Evolutionary conservation across 1,140 invertebrate genomes (phyloP).

Genomic region (honey bee (Apis mellifera)): DNA sequence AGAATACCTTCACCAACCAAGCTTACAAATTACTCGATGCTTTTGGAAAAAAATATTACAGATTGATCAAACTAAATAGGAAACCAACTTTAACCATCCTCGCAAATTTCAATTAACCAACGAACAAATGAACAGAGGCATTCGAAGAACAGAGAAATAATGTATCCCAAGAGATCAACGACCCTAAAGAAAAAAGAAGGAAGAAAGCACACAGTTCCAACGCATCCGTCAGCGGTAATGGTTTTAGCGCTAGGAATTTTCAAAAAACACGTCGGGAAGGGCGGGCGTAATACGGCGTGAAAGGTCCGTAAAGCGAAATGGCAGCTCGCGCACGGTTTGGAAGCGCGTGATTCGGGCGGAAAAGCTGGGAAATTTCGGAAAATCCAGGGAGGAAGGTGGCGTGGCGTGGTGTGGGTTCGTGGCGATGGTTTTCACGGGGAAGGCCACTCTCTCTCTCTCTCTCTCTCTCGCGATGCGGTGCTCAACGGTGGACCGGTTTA

Average conservation of each 20-base stretch:
- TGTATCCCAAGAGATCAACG: too few relatives aligned
- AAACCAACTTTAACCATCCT: too few relatives aligned
- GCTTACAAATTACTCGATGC: too few relatives aligned
- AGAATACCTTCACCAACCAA: too few relatives aligned
- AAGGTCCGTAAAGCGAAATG: slow-evolving; percentile 54
- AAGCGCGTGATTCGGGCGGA: slow-evolving; percentile 50
- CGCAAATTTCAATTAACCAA: too few relatives aligned
- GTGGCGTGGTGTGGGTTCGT: not conserved
- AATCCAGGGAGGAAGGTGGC: slow-evolving; percentile 34
- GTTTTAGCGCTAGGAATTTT: slow-evolving; percentile 55
- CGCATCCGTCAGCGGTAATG: slow-evolving; percentile 28
- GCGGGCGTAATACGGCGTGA: slow-evolving; percentile 52
- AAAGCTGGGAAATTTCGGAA: slow-evolving; percentile 70
- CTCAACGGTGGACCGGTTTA: slow-evolving; percentile 70
- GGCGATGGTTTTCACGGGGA: slow-evolving; percentile 44
- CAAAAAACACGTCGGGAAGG: slow-evolving; percentile 51
- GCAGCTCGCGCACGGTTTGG: slow-evolving; percentile 33
- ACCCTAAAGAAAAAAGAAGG: too few relatives aligned
- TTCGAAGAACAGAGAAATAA: too few relatives aligned
- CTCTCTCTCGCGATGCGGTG: slow-evolving; percentile 30
- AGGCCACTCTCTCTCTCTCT: not conserved
- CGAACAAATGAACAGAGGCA: too few relatives aligned
- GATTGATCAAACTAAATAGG: too few relatives aligned
- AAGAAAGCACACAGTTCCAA: not conserved
- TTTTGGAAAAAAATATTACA: too few relatives aligned